Evolutionary conservation across 2,888 invertebrate species (phyloP).

Genomic region (Argyresthia goedartella): DNA sequence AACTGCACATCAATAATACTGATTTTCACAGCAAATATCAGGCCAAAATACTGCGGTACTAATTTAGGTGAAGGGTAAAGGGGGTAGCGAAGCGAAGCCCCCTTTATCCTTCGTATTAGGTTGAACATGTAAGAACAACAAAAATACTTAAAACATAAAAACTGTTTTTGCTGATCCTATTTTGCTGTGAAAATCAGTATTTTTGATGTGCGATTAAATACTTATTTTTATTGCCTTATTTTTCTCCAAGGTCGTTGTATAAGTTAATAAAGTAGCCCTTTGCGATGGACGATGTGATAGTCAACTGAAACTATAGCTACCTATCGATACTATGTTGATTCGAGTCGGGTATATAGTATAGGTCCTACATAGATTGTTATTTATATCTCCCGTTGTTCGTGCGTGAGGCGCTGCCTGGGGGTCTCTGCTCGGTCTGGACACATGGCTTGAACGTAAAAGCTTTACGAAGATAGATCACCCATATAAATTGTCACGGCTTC

Average conservation of each 20-base stretch:
- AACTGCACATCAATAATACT: no score
- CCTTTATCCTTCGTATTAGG: no score
- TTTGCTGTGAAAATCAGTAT: no score
- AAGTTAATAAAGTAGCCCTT: conserved; percentile 1
- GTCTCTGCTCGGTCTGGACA: background rate
- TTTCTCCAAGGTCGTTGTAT: background rate
- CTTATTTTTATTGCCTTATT: no score
- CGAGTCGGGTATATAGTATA: conserved; percentile 5
- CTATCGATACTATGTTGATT: conserved; percentile 11
- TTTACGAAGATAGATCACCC: background rate
- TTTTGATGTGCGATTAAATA: no score
- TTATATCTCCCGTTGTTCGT: conserved; percentile 41
- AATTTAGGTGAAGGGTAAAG: no score
- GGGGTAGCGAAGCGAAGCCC: no score
- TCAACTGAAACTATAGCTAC: conserved; percentile 1
- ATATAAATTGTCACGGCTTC: background rate
- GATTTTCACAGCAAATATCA: no score
- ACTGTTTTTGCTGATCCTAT: no score
- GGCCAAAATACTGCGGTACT: no score
- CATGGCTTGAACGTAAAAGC: background rate
- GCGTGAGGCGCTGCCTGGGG: conserved; percentile 14
- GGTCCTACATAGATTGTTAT: conserved; percentile 49
- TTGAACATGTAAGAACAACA: no score
- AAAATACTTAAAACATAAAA: no score
- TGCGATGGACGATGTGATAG: conserved; percentile 2